Base-by-base conservation (phyloP, 2,113 vertebrate species). In the Cebidichthys violaceus region DNA sequence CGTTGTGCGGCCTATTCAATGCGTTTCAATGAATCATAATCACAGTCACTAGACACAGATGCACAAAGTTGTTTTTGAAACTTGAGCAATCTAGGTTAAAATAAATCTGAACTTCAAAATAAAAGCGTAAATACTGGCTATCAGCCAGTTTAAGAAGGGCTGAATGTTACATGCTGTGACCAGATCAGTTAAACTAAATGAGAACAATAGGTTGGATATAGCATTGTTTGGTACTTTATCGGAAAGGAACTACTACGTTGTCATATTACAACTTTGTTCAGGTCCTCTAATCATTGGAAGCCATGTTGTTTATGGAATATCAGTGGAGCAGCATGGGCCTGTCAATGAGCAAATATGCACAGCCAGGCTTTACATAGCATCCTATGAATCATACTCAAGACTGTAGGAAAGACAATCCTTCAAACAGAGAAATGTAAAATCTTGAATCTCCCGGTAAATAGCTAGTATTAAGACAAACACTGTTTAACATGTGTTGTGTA, bases 401-500 rank as follows among this genome's bases (percentile, higher is more conserved):
- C 45, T 24, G 9, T 5, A 55, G 20, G 6, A 70, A 33, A 14
- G 29, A n/a, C 20, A 24, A 22, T 24, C 15, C 27, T 27, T 71
- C 22, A 57, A 59, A 27, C 4, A 24, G 15, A 70, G 29, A 70
- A 22, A 39, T 31, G 18, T 9, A 61, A 17, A 35, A 61, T 61
- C 15, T 27, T 60, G 9, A 59, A 31, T n/a, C 35, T 39, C 22
- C 14, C n/a, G 61, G 33, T 18, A 15, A 81, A n/a, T 37, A 15
- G 64, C 4, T 20, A 31, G 5, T 11, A 45, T 1, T 10, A 39
- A 64, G 0, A 7, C 13, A 15, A 55, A 47, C n/a, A 70, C 3
- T 31, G 69, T 70, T 59, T 24, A 3, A 64, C 55, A 14, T 52
- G 20, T 74, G 17, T 57, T 57, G 79, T 90, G 86, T 94, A 99